Evolutionary conservation across 2,888 invertebrate species (phyloP).

Genomic region (Glyphotaelius pellucidus): DNA sequence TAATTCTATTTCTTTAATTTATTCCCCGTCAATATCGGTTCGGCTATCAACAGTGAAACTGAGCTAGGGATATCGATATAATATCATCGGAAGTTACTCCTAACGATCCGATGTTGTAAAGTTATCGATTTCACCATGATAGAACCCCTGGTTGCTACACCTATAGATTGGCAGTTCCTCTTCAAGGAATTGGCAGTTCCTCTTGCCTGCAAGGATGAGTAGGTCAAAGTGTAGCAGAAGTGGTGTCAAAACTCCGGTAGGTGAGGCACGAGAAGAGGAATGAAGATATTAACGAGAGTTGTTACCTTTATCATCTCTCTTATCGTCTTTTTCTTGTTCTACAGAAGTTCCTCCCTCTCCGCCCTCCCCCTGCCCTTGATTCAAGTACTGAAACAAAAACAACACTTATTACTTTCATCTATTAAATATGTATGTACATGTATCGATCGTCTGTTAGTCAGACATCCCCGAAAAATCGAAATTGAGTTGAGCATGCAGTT

Average conservation of each 20-base stretch:
- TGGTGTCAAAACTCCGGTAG: background rate
- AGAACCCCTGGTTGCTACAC: background rate
- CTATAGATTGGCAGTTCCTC: background rate
- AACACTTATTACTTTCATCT: constrained; percentile 25
- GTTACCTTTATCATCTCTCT: constrained; percentile 73
- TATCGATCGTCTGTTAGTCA: no score
- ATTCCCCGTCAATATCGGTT: no score
- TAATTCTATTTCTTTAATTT: no score
- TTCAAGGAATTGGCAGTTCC: background rate
- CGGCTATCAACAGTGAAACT: no score
- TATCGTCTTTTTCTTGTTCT: constrained; percentile 72
- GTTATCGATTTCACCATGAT: no score
- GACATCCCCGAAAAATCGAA: no score
- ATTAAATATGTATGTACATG: background rate
- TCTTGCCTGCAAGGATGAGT: background rate
- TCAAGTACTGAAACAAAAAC: constrained; percentile 70
- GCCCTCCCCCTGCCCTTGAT: constrained; percentile 71
- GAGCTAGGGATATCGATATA: no score
- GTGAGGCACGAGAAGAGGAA: background rate
- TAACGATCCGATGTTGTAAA: no score
- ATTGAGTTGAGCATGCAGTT: no score
- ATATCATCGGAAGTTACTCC: no score
- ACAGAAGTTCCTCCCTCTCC: constrained; percentile 74
- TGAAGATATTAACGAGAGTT: background rate
- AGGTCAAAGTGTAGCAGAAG: background rate